Evolutionary conservation across 1,140 invertebrate genomes (phyloP), one percentile per base, ranked within the genome.

Genomic region (Drosophila triauraria): DNA sequence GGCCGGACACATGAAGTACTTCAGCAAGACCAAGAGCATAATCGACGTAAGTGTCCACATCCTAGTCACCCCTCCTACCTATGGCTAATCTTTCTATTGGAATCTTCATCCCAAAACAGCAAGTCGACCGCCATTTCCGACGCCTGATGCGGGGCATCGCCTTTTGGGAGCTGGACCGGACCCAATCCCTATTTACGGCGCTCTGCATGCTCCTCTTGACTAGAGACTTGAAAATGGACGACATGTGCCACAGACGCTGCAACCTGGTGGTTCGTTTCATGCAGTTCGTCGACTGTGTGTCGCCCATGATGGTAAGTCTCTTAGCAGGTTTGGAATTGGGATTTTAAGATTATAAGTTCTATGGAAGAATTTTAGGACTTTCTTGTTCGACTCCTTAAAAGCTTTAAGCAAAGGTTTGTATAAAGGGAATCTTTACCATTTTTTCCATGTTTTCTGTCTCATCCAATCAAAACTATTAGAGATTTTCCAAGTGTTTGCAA

Each of bases 221-320:
- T 15, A 30, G 27, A 10, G 53, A 43, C 8, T 6, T 9, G 0
- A n/a, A 8, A 15, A 12, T 3, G 27, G 63, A 65, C 13, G 0
- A 7, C 10, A 2, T 8, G 1, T 8, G 15, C n/a, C 17, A 15
- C 9, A 35, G 17, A 0, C 15, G 53, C 17, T 13, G 12, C 54
- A 25, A 20, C 2, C 17, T 59, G 7, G 35, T 65, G 17, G 12
- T 9, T 0, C 63, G 63, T 4, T 46, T 59, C n/a, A 6, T 58
- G 3, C 8, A 27, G 3, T 58, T 46, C 17, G 23, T 48, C 1
- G 43, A 65, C 17, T 58, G 63, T 8, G 6, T 58, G 8, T 4
- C n/a, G 2, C 63, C 63, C 0, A 65, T 65, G 43, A 58, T 12
- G 0, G 63, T 59, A 4, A 61, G 59, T 20, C 20, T 20, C 20